A percentile compares a stretch with the other conserved stretches of the same genome.
Evolutionary conservation across 2,797 vertebrate species (phyloP).

Genomic region (Artibeus jamaicensis): DNA sequence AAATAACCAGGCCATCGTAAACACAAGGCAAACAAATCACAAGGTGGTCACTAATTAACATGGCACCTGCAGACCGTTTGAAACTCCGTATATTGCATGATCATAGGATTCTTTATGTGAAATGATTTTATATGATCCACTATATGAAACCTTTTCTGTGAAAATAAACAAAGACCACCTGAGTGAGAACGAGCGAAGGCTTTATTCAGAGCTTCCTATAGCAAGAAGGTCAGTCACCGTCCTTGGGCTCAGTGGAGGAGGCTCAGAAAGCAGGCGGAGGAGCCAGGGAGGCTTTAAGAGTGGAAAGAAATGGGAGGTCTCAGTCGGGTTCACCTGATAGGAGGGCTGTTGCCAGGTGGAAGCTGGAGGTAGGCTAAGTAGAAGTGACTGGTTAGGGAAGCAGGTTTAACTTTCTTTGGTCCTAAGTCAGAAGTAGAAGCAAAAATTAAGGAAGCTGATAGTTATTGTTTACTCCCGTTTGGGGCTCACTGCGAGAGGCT

Average conservation of each 20-base stretch:
- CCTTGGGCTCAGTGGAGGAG: background rate
- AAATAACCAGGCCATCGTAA: background rate
- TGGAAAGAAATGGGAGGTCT: background rate
- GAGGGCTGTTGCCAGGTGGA: background rate
- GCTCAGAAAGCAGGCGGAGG: background rate
- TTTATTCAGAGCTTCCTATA: background rate
- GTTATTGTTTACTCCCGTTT: background rate
- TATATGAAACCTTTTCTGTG: background rate
- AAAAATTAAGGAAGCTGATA: background rate
- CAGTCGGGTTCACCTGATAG: background rate
- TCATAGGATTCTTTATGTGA: background rate
- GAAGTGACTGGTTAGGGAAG: background rate
- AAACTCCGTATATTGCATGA: background rate
- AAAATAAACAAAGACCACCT: background rate
- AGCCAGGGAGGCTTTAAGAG: background rate
- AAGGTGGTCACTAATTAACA: background rate
- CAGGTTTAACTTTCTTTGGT: background rate
- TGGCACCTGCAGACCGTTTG: background rate
- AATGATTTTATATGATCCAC: background rate
- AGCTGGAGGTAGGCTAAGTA: fast-evolving
- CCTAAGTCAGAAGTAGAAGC: background rate
- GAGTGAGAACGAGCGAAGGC: background rate
- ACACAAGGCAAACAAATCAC: background rate
- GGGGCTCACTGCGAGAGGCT: background rate
- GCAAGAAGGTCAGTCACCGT: background rate